Evolutionary conservation across 2,797 vertebrate genomes (phyloP).

Genomic region (Amblyopsis hoosieri): DNA sequence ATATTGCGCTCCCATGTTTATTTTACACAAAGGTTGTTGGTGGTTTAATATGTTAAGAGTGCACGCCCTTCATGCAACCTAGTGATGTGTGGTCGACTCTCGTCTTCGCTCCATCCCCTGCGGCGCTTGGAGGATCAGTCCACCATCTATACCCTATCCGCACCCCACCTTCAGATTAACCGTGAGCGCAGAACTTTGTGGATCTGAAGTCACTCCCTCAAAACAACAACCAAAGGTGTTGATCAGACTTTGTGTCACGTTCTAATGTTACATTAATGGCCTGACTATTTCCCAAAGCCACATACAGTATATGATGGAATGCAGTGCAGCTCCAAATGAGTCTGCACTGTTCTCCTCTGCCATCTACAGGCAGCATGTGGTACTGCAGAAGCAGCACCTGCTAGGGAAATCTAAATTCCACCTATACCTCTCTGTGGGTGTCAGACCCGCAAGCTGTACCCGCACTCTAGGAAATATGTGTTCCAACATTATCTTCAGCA

Average conservation of each 20-base stretch:
- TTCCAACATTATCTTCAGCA: too few relatives aligned
- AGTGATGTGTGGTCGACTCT: too few relatives aligned
- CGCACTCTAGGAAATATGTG: neutral
- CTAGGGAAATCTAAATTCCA: conserved; percentile 20
- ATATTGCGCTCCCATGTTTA: conserved; percentile 17
- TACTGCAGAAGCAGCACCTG: conserved; percentile 45
- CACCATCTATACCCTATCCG: neutral
- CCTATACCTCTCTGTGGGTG: too few relatives aligned
- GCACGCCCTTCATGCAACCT: too few relatives aligned
- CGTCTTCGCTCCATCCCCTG: too few relatives aligned
- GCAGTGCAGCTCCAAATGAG: conserved; percentile 10
- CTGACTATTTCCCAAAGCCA: conserved; percentile 16
- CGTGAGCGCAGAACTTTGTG: conserved; percentile 18
- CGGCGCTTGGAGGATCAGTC: too few relatives aligned
- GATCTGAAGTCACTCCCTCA: conserved; percentile 12
- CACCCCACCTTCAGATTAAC: conserved; percentile 29
- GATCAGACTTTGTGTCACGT: conserved; percentile 16
- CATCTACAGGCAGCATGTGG: conserved; percentile 67
- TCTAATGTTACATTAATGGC: conserved; percentile 14
- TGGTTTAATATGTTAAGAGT: too few relatives aligned
- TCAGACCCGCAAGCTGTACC: too few relatives aligned
- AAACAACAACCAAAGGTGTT: conserved; percentile 4
- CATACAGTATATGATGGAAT: conserved; percentile 15
- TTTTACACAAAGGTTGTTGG: too few relatives aligned
- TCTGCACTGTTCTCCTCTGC: conserved; percentile 62